Evolutionary conservation across 2,797 vertebrate genomes (phyloP), one percentile per base, ranked within the genome.

Genomic region (Labroides dimidiatus): DNA sequence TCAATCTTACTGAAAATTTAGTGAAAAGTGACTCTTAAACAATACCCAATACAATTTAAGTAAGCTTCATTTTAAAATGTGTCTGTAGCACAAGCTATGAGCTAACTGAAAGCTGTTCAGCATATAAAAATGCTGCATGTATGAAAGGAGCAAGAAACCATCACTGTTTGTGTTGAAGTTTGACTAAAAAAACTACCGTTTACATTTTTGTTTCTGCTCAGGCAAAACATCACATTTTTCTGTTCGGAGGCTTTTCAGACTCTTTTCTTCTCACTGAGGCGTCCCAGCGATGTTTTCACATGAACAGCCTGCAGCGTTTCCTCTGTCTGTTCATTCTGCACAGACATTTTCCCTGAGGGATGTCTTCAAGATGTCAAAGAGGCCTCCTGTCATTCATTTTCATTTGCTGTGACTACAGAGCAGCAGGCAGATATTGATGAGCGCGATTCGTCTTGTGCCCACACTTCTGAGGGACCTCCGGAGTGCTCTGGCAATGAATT

Each of bases 351-450:
- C 63, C 66, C 73, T 54, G 11, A 33, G 77, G 73, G 74, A 78
- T 8, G 60, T 81, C 65, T 82, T 82, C 70, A 15, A 78, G 69
- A 75, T 69, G 72, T 82, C 79, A 81, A 54, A 76, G 54, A 81
- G 57, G 52, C n/a, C 0, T 75, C 73, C 67, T 57, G 62, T 84
- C 87, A 78, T 84, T 85, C 72, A 70, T 84, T 84, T 81, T 80
- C 72, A 85, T 89, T 86, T 82, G 71, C 69, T 67, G 65, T 62
- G 30, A 64, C 77, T 63, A 76, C 84, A 71, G 71, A 80, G 77
- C 70, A 76, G 83, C 75, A 72, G 83, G 73, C 71, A 75, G 72
- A 84, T 81, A 85, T 68, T 83, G 82, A 89, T 78, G 86, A 84
- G 74, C 6, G n/a, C 78, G 15, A 82, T 89, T 85, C 77, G 68